Percentiles rank a stretch among this genome's conserved stretches.
These are phyloP conservation scores for Drosophila anomelani DNA, from an alignment of 2,888 invertebrate genomes.

Conservation along the genomic window DNA sequence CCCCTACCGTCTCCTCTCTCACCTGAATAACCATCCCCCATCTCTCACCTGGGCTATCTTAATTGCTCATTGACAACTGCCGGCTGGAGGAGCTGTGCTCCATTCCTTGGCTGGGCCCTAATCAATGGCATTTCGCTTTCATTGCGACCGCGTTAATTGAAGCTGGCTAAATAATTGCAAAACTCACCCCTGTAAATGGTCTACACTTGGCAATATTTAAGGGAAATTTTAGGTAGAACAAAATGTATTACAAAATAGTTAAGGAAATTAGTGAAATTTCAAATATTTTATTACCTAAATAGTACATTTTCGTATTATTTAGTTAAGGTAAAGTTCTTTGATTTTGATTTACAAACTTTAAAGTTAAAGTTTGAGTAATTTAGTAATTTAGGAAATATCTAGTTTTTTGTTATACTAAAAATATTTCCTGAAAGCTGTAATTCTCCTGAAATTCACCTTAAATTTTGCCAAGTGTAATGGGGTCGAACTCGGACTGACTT, in stretches of 20 bases:
- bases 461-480: conserved; percentile 9
- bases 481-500: conserved; percentile 3
- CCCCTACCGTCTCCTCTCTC: neutral
- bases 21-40: neutral
- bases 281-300: no score
- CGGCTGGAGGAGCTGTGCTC: conserved; percentile 6
- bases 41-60: conserved; percentile 43
- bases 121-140: conserved; percentile 71
- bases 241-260: neutral
- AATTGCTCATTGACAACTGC: conserved; percentile 64
- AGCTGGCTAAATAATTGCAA: conserved; percentile 31
- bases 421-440: no score
- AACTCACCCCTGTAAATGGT: conserved; percentile 27
- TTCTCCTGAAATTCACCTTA: no score
- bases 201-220: conserved; percentile 23
- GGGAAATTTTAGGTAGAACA: no score
- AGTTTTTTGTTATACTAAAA: neutral
- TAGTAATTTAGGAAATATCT: no score
- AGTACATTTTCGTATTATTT: no score
- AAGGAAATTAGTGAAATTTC: no score
- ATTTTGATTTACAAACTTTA: no score
- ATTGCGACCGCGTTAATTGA: conserved; percentile 57
- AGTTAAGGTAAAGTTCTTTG: no score
- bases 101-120: conserved; percentile 29
- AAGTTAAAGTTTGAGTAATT: neutral